Percentiles rank a stretch among this genome's conserved stretches.
phyloP scores from a whole-genome alignment of 2,113 vertebrate species.

The Prunella fulvescens region DNA sequence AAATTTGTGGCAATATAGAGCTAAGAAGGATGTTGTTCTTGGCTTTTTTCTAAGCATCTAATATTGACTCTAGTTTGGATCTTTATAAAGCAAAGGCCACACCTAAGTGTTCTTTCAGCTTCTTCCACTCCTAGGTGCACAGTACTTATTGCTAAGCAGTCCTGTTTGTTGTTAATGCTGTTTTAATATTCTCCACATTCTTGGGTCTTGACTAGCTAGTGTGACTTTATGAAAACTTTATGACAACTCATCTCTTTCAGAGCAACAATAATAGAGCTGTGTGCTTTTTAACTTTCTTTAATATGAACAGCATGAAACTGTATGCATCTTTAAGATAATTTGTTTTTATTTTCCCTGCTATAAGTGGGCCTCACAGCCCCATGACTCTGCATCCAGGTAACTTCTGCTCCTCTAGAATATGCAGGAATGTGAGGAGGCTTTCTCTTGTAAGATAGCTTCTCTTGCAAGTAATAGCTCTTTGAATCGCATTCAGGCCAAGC shows the following conservation, averaged over 20 bases:
- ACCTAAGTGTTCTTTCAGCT: background rate
- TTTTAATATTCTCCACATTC: background rate
- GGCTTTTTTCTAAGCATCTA: background rate
- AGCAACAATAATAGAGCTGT: background rate
- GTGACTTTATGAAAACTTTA: background rate
- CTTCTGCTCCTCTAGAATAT: background rate
- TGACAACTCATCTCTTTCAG: background rate
- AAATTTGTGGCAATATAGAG: background rate
- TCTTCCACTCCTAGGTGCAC: background rate
- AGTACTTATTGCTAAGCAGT: background rate
- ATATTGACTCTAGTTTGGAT: background rate
- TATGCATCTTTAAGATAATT: background rate
- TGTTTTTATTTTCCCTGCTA: background rate
- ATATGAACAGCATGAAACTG: background rate
- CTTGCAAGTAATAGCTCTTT: background rate
- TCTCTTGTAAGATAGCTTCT: background rate
- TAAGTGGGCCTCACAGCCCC: background rate
- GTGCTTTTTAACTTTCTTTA: background rate
- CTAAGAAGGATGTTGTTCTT: background rate
- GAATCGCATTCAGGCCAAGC: background rate
- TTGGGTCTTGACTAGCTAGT: background rate
- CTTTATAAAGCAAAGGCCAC: background rate
- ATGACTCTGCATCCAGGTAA: background rate
- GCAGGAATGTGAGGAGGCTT: background rate
- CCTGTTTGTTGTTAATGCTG: background rate